These are phyloP conservation scores for Littorina saxatilis DNA, from an alignment of 1,140 invertebrate genomes.

Conservation along the genomic window DNA sequence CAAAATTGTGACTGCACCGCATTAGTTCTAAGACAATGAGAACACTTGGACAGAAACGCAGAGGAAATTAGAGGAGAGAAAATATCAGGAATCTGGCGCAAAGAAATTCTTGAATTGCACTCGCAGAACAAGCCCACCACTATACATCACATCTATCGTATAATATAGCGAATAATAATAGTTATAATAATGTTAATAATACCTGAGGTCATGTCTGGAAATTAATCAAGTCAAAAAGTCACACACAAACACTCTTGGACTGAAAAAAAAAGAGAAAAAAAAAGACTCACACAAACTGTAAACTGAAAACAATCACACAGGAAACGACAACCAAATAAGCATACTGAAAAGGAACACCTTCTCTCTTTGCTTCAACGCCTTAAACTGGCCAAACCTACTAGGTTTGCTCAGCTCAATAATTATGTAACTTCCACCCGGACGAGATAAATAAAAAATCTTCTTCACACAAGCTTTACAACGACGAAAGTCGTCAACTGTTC, in stretches of 20 bases:
- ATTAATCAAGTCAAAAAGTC: slow-evolving; percentile 34
- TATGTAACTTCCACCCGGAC: too few species aligned
- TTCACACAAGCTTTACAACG: too few species aligned
- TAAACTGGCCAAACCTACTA: too few species aligned
- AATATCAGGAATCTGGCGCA: not conserved
- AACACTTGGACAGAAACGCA: not conserved
- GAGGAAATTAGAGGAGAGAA: not conserved
- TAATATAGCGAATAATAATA: not conserved
- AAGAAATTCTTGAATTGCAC: slow-evolving; percentile 22
- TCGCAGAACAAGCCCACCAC: slow-evolving; percentile 22
- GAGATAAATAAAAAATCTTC: too few species aligned
- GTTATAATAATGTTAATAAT: slow-evolving; percentile 34
- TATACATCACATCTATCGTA: slow-evolving; percentile 33
- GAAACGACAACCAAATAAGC: too few species aligned
- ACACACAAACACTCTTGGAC: slow-evolving; percentile 36
- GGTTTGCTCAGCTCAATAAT: too few species aligned
- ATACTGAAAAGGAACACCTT: too few species aligned
- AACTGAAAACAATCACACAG: slow-evolving; percentile 26
- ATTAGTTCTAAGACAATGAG: not conserved
- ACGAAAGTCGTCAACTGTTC: too few species aligned
- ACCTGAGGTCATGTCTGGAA: slow-evolving; percentile 34
- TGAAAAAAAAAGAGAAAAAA: slow-evolving; percentile 30
- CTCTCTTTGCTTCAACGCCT: too few species aligned
- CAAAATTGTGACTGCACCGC: too few species aligned
- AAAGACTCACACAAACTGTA: slow-evolving; percentile 23